These are phyloP conservation scores for Ecdyonurus torrentis DNA, from an alignment of 2,888 invertebrate species.

Conservation along the genomic window DNA sequence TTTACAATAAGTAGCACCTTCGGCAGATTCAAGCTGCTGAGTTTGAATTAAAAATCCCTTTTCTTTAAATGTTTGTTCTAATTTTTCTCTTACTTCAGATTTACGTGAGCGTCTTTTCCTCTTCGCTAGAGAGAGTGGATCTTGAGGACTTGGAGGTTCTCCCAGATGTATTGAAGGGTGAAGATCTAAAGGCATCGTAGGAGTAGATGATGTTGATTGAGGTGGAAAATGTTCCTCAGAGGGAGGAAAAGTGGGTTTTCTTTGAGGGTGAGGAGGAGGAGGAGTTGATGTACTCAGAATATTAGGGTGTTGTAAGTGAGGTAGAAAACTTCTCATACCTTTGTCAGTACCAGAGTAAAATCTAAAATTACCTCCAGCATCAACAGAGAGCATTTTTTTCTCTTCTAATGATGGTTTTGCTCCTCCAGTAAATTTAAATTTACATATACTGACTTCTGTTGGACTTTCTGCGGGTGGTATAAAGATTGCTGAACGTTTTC, in stretches of 20 bases:
- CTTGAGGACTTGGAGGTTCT: slow-evolving; percentile 17
- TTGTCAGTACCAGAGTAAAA: slow-evolving; percentile 77
- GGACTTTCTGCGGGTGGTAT: slow-evolving; percentile 61
- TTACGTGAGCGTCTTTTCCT: slow-evolving; percentile 61
- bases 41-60: slow-evolving; percentile 87
- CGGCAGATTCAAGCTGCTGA: slow-evolving; percentile 80
- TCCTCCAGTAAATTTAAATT: slow-evolving; percentile 85
- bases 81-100: slow-evolving; percentile 68
- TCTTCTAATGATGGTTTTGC: slow-evolving; percentile 77
- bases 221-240: neutral
- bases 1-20: slow-evolving; percentile 87
- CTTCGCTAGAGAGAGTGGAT: slow-evolving; percentile 21
- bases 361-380: slow-evolving; percentile 72
- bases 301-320: slow-evolving; percentile 26
- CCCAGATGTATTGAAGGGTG: slow-evolving; percentile 18
- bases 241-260: neutral
- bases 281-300: neutral
- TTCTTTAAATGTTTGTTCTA: slow-evolving; percentile 84
- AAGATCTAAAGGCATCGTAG: neutral
- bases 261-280: neutral
- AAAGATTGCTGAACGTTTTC: slow-evolving; percentile 68
- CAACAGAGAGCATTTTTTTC: slow-evolving; percentile 82
- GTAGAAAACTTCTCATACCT: slow-evolving; percentile 55
- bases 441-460: slow-evolving; percentile 68
- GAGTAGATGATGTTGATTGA: neutral